phyloP scores from a whole-genome alignment of 2,797 vertebrate species.

The Acipenser transmontanus region DNA sequence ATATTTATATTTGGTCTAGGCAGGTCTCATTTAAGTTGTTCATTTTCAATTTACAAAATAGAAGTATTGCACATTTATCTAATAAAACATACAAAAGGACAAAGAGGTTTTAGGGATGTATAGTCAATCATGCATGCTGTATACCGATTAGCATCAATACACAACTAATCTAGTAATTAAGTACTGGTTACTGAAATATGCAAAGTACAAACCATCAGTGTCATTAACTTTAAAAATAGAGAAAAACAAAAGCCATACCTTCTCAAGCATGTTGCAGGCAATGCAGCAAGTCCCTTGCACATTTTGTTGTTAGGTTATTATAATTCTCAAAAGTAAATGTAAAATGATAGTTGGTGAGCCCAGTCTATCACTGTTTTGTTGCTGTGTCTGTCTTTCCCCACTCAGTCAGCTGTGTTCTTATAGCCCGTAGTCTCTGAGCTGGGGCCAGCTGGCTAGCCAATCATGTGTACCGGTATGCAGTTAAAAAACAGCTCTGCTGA shows the following conservation, averaged over 20 bases:
- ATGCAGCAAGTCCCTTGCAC: conserved; percentile 86
- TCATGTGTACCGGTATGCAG: conserved; percentile 21
- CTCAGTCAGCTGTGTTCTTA: conserved; percentile 46
- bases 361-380: conserved; percentile 18
- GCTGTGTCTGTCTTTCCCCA: conserved; percentile 29
- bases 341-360: conserved; percentile 4
- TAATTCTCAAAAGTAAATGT: conserved; percentile 25
- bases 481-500: background rate
- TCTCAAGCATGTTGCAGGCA: conserved; percentile 86
- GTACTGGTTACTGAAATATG: too few species aligned
- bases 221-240: too few species aligned
- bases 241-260: conserved; percentile 55
- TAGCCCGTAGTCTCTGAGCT: conserved; percentile 29
- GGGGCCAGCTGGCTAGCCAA: conserved; percentile 39
- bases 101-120: too few species aligned
- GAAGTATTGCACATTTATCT: too few species aligned
- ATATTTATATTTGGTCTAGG: too few species aligned
- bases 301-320: conserved; percentile 49
- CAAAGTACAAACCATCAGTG: too few species aligned
- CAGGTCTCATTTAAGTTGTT: too few species aligned
- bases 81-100: too few species aligned
- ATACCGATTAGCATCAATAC: too few species aligned
- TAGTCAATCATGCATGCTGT: too few species aligned
- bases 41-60: too few species aligned
- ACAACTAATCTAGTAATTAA: too few species aligned